phyloP scores from a whole-genome alignment of 2,888 invertebrate genomes.

The Ceraclea dissimilis region DNA sequence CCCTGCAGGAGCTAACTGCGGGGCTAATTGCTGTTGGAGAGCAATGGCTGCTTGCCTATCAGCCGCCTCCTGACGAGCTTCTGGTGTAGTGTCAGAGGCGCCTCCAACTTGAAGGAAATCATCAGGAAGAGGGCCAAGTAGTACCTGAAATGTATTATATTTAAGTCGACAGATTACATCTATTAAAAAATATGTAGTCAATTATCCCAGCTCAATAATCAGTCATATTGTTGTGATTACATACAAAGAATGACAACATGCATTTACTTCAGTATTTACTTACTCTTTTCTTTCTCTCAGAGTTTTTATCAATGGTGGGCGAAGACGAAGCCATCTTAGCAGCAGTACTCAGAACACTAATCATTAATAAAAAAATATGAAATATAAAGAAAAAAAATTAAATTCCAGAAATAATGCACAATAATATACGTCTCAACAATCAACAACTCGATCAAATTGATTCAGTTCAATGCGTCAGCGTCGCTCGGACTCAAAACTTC shows the following conservation, averaged over 20 bases:
- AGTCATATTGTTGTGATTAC: neutral
- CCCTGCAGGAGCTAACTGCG: conserved; percentile 40
- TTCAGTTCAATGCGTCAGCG: too few species aligned
- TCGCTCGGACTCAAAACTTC: too few species aligned
- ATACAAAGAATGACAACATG: neutral
- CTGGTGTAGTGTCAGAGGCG: conserved; percentile 35
- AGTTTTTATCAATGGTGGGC: conserved; percentile 12
- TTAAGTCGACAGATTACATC: too few species aligned
- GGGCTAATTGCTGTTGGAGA: conserved; percentile 56
- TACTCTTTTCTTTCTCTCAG: conserved; percentile 18
- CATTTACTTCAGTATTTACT: too few species aligned
- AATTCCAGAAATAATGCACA: too few species aligned
- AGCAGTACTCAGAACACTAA: conserved; percentile 21
- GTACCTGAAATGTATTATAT: conserved; percentile 50
- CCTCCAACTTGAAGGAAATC: conserved; percentile 60
- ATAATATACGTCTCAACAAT: too few species aligned
- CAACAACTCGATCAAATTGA: too few species aligned
- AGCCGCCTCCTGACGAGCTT: conserved; percentile 63
- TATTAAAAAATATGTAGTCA: neutral
- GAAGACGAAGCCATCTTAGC: conserved; percentile 24
- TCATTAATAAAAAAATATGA: conserved; percentile 17
- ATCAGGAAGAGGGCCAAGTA: conserved; percentile 70
- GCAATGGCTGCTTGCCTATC: conserved; percentile 74
- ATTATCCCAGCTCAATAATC: neutral
- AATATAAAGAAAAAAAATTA: too few species aligned